A percentile compares a stretch with the other conserved stretches of the same genome.
Conservation (phyloP, 2,113 vertebrate species). For the Morphnarchus princeps region DNA sequence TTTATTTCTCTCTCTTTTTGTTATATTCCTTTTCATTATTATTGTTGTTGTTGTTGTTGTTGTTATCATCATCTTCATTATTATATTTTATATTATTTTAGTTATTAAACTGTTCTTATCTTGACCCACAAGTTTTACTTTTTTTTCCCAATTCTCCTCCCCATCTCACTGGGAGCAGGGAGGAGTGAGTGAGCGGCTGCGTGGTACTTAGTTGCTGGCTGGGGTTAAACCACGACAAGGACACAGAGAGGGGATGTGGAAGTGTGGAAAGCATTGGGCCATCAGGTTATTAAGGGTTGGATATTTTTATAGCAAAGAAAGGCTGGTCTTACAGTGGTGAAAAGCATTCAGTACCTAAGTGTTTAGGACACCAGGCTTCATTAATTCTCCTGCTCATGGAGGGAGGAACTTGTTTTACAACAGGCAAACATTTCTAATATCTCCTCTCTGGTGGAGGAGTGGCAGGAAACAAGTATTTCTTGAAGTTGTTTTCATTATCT, state of each 20-base stretch:
- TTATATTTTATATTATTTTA: no score
- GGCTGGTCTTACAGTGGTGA: neutral
- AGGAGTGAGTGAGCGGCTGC: no score
- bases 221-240: no score
- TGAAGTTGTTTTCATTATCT: neutral
- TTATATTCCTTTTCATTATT: no score
- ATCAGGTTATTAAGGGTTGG: neutral
- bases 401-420: neutral
- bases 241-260: neutral
- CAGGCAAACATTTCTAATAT: neutral
- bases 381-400: neutral
- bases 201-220: no score
- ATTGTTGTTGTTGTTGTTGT: no score
- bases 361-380: neutral
- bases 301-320: neutral
- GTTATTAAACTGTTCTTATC: no score
- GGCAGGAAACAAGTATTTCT: neutral
- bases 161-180: no score
- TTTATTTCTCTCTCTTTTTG: no score
- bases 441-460: neutral
- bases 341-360: neutral
- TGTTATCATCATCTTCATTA: no score
- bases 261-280: neutral
- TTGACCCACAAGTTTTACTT: no score
- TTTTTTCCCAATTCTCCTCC: no score